Evolutionary conservation across 2,797 vertebrate genomes (phyloP), one percentile per base, ranked within the genome.

Genomic region (Karalla daura): DNA sequence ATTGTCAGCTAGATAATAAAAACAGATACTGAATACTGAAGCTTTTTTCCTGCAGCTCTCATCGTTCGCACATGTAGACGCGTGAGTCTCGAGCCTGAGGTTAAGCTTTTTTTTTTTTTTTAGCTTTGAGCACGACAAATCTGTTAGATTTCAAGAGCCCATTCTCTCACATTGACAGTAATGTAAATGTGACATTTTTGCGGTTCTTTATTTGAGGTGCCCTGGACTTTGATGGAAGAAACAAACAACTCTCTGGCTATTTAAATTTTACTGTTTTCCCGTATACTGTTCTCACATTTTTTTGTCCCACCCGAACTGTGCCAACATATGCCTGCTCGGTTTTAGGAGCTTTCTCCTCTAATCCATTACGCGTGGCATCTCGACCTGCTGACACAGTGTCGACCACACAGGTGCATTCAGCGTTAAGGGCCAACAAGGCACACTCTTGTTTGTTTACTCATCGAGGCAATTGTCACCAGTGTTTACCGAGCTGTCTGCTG

Each of bases 341-440:
- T n/a, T 55, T 28, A 63, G 50, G 4, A 20, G 0, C 27, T 66
- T 78, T 80, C 75, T 81, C 76, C 69, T 66, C 77, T 86, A 75
- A 89, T 88, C 76, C 81, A 88, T 89, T 83, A 84, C 83, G 60
- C 83, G 81, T 86, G 84, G 80, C 88, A 85, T 80, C 68, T 87
- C 60, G 66, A 76, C 73, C 79, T 81, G 70, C 80, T 83, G 85
- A 79, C 87, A 84, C 70, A 28, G 68, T 74, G 70, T 78, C 64
- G 84, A 87, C 77, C 88, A 87, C 86, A 90, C 87, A 89, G 76
- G 80, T 81, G 83, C 76, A 66, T 87, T 79, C 74, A 83, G 55
- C 73, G 23, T 81, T n/a, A 60, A 85, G 77, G 51, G 43, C 65
- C 67, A 55, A 80, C 67, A 8, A 54, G 63, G 61, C 43, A 40